Evolutionary conservation across 2,113 vertebrate species (phyloP).

Genomic region (Morone chrysops): DNA sequence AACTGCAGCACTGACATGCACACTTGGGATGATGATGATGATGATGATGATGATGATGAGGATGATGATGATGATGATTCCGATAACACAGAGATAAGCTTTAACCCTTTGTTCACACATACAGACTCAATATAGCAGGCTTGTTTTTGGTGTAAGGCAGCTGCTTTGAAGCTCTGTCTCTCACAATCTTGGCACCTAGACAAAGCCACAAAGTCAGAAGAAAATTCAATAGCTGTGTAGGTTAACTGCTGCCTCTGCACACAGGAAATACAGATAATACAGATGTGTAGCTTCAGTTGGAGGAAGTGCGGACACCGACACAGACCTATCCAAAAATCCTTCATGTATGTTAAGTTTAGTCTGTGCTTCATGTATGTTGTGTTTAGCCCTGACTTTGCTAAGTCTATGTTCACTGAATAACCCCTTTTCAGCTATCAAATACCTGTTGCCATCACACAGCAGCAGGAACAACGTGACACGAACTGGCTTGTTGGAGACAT

Average conservation of each 20-base stretch:
- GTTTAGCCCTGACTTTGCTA: too few species aligned
- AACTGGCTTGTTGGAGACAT: not conserved
- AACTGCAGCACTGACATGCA: not conserved
- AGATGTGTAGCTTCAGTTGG: not conserved
- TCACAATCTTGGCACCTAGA: not conserved
- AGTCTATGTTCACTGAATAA: too few species aligned
- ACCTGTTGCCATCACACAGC: too few species aligned
- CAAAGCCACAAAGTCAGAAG: not conserved
- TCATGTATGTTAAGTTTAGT: too few species aligned
- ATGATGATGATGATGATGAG: not conserved
- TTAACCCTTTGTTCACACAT: not conserved
- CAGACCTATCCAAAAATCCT: too few species aligned
- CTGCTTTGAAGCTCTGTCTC: not conserved
- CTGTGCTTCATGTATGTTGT: too few species aligned
- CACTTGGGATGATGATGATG: not conserved
- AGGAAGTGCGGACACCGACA: not conserved
- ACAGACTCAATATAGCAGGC: too few species aligned
- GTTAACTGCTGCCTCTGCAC: not conserved
- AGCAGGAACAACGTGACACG: too few species aligned
- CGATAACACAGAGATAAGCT: too few species aligned
- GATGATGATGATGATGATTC: too few species aligned
- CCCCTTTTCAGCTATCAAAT: too few species aligned
- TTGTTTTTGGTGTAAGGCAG: not conserved
- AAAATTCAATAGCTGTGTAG: not conserved
- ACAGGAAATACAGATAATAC: not conserved